Evolutionary conservation across 23 tunicate species (phyloP), one percentile per base, ranked within the genome.

Genomic region (Clavelina lepadiformis): DNA sequence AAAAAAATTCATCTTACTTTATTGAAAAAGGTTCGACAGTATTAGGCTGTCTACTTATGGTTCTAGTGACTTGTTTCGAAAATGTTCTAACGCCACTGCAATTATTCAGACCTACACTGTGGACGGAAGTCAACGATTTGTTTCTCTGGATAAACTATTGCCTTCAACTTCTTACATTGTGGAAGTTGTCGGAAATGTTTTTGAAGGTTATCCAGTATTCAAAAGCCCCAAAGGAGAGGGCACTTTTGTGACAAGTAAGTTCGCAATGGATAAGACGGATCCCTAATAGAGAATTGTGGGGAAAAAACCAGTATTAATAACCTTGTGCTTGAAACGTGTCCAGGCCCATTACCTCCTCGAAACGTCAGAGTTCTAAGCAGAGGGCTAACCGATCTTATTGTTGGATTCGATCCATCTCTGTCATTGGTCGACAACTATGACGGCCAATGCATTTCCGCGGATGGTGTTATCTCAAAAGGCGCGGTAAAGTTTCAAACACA

Each of bases 101-200:
- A n/a, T n/a, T n/a, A n/a, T n/a, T n/a, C n/a, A n/a, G n/a, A 19
- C 45, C 20, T 45, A 60, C 1, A 68, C 56, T 15, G 49, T 67
- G 13, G 32, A 31, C 26, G 63, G 41, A n/a, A n/a, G n/a, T n/a
- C n/a, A n/a, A n/a, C n/a, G n/a, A n/a, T n/a, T n/a, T n/a, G n/a
- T n/a, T n/a, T n/a, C n/a, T n/a, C n/a, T n/a, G n/a, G n/a, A n/a
- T n/a, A 57, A 3, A 1, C 51, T 80, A 5, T 22, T 21, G 23
- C 95, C 95, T 6, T 51, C 73, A 24, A 71, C 95, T 5, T 38
- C 7, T n/a, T 78, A 86, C 80, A 65, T 50, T 1, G 59, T 72
- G 7, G 71, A 77, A 64, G 85, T 86, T 33, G 31, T 46, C 1
- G 82, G 62, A 2, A 63, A 72, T 29, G 77, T 78, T 4, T 26